These are phyloP conservation scores for Heliconius ismenius DNA, from an alignment of 2,888 invertebrate species.

Conservation along the genomic window DNA sequence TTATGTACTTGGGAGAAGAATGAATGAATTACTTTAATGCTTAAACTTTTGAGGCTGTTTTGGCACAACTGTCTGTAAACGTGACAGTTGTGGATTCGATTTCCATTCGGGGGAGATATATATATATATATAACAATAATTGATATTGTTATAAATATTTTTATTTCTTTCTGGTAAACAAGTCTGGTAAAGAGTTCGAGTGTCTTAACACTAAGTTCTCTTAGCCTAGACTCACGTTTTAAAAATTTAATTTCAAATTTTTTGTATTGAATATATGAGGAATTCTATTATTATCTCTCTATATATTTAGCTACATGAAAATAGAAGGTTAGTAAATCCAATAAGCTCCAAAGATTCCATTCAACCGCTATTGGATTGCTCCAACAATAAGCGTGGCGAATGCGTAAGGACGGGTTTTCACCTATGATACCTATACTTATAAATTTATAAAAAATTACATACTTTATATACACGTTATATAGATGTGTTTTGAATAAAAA, in stretches of 20 bases:
- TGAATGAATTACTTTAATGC: slow-evolving; percentile 10
- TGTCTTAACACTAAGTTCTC: no score
- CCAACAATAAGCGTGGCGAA: background rate
- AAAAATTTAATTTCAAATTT: no score
- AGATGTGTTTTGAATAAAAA: background rate
- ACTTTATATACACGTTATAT: background rate
- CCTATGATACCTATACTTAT: background rate
- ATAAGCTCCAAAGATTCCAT: slow-evolving; percentile 9
- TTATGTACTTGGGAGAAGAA: slow-evolving; percentile 3
- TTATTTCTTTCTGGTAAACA: no score
- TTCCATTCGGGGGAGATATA: no score
- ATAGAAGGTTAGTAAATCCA: background rate
- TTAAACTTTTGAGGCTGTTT: no score
- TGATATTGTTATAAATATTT: no score
- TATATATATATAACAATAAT: no score
- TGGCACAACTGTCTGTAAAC: no score
- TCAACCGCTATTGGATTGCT: background rate
- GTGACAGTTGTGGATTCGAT: no score
- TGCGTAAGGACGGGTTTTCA: slow-evolving; percentile 2
- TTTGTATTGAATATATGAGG: background rate
- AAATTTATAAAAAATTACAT: background rate
- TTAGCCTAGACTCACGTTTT: no score
- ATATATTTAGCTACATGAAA: background rate
- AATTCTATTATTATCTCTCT: background rate
- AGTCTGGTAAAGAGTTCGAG: no score